Evolutionary conservation across 2,888 invertebrate genomes (phyloP).

Genomic region (Temnothorax unifasciatus): DNA sequence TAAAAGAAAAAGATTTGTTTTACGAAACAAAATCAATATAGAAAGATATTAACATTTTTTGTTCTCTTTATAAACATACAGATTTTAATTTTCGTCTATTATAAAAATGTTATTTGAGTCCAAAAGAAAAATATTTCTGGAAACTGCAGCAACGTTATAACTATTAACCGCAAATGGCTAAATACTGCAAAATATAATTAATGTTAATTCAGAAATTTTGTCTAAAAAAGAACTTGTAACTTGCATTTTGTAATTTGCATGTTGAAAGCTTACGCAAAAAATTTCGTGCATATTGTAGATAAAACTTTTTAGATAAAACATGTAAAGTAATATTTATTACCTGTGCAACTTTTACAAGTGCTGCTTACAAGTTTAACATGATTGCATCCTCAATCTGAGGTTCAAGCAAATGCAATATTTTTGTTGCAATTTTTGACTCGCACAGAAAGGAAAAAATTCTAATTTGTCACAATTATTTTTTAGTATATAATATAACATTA

Average conservation of each 20-base stretch:
- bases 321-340: slow-evolving; percentile 35
- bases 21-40: neutral
- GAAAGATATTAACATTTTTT: neutral
- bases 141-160: neutral
- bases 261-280: slow-evolving; percentile 2
- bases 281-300: neutral
- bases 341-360: slow-evolving; percentile 14
- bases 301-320: slow-evolving; percentile 15
- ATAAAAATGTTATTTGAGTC: neutral
- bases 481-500: neutral
- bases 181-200: slow-evolving; percentile 9
- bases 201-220: neutral
- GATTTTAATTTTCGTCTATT: neutral
- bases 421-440: neutral
- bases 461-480: neutral
- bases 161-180: neutral
- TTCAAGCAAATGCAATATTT: neutral
- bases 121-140: neutral
- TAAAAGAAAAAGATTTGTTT: slow-evolving; percentile 4
- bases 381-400: slow-evolving; percentile 9
- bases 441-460: neutral
- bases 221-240: neutral
- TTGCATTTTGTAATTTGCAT: slow-evolving; percentile 2
- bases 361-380: neutral
- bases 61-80: neutral